These are phyloP conservation scores for Liolophura sinensis DNA, from an alignment of 1,140 invertebrate species.

Conservation along the genomic window DNA sequence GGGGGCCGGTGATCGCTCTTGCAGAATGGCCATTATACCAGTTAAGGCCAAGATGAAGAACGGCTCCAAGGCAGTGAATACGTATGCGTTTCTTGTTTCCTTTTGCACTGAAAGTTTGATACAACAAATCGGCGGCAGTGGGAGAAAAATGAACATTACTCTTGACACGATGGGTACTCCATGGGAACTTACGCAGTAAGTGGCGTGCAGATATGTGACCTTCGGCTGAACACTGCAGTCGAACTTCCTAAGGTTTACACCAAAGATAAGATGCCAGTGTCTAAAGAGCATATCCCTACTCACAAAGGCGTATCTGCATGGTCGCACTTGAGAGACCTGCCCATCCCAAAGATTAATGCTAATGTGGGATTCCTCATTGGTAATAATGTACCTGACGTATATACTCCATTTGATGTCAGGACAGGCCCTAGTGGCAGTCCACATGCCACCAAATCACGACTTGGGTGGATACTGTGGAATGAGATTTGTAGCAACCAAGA, in stretches of 20 bases:
- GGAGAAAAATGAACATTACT: no score
- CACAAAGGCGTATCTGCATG: conserved; percentile 4
- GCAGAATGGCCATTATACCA: no score
- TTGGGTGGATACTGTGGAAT: conserved; percentile 21
- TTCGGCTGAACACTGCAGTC: conserved; percentile 8
- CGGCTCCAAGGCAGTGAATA: no score
- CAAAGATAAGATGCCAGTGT: conserved; percentile 9
- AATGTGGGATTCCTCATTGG: conserved; percentile 16
- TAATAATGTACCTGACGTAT: background rate
- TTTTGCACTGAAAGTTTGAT: no score
- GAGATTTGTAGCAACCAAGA: background rate
- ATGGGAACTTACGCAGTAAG: no score
- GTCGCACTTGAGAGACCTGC: conserved; percentile 4
- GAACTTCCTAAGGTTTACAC: conserved; percentile 17
- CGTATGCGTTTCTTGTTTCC: no score
- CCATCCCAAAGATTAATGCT: conserved; percentile 4
- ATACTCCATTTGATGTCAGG: conserved; percentile 3
- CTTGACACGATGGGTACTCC: no score
- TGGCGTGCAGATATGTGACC: conserved; percentile 9
- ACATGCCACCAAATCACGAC: conserved; percentile 16
- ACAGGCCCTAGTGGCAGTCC: conserved; percentile 9
- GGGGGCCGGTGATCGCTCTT: no score
- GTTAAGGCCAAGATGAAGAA: no score
- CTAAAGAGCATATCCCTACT: conserved; percentile 6
- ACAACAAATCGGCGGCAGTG: no score